Percentiles rank a stretch among this genome's conserved stretches.
Evolutionary conservation across 2,797 vertebrate species (phyloP).

Genomic region (Prunella strophiata): DNA sequence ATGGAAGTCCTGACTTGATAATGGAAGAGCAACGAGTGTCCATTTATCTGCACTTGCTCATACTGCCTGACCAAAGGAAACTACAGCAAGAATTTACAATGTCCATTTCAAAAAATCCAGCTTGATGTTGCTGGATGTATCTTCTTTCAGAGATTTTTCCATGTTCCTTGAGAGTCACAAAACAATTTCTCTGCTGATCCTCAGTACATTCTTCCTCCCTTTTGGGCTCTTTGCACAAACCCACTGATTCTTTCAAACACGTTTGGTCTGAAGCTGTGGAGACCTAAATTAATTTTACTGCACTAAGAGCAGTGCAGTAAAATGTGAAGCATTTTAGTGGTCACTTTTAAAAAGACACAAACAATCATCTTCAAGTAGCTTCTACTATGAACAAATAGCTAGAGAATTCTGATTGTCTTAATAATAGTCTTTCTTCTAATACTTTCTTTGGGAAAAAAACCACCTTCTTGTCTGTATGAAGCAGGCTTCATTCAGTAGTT

Average conservation of each 20-base stretch:
- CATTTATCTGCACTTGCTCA: neutral
- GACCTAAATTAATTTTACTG: neutral
- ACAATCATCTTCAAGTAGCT: neutral
- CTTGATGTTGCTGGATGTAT: neutral
- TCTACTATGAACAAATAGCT: neutral
- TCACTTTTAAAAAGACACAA: neutral
- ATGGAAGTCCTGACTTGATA: neutral
- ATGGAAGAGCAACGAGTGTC: neutral
- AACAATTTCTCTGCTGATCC: neutral
- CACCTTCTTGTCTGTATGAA: neutral
- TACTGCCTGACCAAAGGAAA: neutral
- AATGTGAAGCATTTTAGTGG: neutral
- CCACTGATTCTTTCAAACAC: neutral
- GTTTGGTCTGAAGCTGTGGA: neutral
- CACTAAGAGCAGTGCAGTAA: neutral
- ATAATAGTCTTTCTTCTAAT: neutral
- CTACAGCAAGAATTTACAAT: neutral
- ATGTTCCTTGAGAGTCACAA: neutral
- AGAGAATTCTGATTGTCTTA: neutral
- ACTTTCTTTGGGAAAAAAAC: neutral
- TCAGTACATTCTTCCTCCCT: neutral
- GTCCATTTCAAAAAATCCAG: neutral
- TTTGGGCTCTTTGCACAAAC: neutral
- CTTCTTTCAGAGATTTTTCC: neutral
- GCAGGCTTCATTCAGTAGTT: neutral